Conservation (phyloP, 92 coral and sea anemone genomes). For the Ricordea florida region DNA sequence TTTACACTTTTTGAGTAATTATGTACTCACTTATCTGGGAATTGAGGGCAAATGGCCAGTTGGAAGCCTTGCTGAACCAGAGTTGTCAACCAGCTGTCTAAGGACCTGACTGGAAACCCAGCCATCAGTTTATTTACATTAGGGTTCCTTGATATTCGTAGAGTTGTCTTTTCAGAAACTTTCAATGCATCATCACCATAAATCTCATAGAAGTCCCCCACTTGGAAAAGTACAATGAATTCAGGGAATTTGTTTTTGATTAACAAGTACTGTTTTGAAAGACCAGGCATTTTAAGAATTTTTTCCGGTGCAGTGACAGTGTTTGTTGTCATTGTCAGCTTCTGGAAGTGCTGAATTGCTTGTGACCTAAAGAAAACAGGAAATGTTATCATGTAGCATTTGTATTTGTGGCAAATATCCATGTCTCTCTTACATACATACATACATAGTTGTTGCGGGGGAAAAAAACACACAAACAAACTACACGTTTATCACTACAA, state of each 20-base stretch:
- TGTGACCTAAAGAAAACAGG: background rate
- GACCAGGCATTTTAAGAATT: slow-evolving; percentile 60
- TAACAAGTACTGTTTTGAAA: slow-evolving; percentile 63
- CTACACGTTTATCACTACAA: too few relatives aligned
- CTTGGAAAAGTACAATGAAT: slow-evolving; percentile 83
- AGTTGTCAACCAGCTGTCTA: slow-evolving; percentile 85
- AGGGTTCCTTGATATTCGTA: slow-evolving; percentile 75
- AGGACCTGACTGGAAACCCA: slow-evolving; percentile 86
- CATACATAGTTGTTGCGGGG: too few relatives aligned
- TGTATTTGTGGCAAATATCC: too few relatives aligned
- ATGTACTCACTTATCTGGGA: slow-evolving; percentile 74
- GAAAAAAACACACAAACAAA: too few relatives aligned
- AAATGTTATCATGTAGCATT: background rate
- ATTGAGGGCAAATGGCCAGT: slow-evolving; percentile 80
- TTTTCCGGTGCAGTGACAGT: slow-evolving; percentile 14
- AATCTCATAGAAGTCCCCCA: slow-evolving; percentile 88
- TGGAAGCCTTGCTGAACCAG: slow-evolving; percentile 89
- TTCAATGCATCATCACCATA: slow-evolving; percentile 79
- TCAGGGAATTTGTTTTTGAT: slow-evolving; percentile 75
- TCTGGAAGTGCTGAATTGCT: background rate
- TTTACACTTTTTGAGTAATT: too few relatives aligned
- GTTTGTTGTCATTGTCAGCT: slow-evolving; percentile 6
- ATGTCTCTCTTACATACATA: too few relatives aligned
- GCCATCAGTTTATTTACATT: slow-evolving; percentile 83
- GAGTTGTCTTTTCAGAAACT: slow-evolving; percentile 82